Evolutionary conservation across 2,113 vertebrate species (phyloP).

Genomic region (Muntiacus muntjak): DNA sequence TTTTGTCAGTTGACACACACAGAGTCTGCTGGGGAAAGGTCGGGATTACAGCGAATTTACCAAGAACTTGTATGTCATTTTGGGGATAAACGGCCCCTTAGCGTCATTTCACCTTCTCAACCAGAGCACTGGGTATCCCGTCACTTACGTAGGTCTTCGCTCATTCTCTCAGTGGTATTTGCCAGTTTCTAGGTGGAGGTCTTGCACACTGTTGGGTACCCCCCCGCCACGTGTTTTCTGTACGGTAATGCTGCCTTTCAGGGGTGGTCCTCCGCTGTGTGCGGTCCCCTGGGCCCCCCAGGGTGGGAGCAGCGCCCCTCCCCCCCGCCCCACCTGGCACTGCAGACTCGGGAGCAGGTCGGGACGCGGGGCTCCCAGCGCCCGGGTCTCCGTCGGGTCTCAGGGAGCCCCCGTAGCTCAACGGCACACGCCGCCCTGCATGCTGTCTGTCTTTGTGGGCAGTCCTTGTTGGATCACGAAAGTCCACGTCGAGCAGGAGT

Average conservation of each 20-base stretch:
- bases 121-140: not conserved
- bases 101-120: not conserved
- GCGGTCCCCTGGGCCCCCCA: fast-evolving
- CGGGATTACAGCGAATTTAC: not conserved
- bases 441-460: not conserved
- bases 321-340: fast-evolving
- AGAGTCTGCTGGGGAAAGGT: not conserved
- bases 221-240: not conserved
- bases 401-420: fast-evolving
- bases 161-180: not conserved
- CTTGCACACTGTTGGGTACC: not conserved
- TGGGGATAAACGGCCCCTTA: not conserved
- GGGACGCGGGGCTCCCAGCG: fast-evolving
- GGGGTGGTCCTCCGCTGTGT: not conserved
- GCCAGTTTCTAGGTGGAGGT: not conserved
- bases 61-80: not conserved
- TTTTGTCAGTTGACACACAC: not conserved
- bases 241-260: not conserved
- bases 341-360: no score
- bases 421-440: fast-evolving
- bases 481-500: not conserved
- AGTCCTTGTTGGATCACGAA: not conserved
- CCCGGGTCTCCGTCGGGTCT: fast-evolving
- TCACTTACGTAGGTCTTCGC: not conserved
- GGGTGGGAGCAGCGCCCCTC: not conserved